Base-by-base conservation (phyloP, 2,888 invertebrate genomes). In the Nineta flava region DNA sequence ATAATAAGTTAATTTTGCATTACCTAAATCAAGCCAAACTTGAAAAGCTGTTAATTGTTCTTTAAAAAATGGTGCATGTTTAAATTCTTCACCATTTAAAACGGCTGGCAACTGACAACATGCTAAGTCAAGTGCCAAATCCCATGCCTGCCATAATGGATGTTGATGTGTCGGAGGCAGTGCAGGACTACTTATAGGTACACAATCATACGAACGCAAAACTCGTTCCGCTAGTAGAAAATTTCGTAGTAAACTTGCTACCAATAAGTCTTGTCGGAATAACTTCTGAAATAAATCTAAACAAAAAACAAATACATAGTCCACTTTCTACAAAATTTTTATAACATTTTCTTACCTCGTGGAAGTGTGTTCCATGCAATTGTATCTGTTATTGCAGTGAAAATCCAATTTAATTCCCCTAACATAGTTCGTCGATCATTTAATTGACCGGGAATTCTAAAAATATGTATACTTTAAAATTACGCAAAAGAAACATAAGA, bases 341-440 rank as follows among this genome's bases (percentile, higher is more conserved):
- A 7, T 6, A 32, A 2, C 26, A 26, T 26, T 26, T 5, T 7
- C 7, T 26, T 26, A 26, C 26, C 26, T 73, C 87, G 76, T 4
- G 95, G 92, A 59, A 99, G 73, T 41, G 87, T 88, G 65, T 95
- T 95, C 97, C 97, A 99, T 1, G 99, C 99, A 62, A 99, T 97
- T 9, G 99, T 99, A 67, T 99, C 99, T 0, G 99, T 99, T 58
- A 99, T 95, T 43, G 99, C 97, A 2, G 99, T 99, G 71, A 99
- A 99, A 64, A 99, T 96, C 99, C 99, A 99, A 74, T 99, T 99
- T 52, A 99, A 73, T 71, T 99, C 97, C 46, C 99, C 99, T 56
- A 97, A 75, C 90, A 97, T 93, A 26, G 99, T 96, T 59, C 94
- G 77, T 16, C 96, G 76, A 71, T 97, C 96, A 56, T 86, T 87